Evolutionary conservation across 2,888 invertebrate species (phyloP), one percentile per base, ranked within the genome.

Genomic region (Acronicta psi): DNA sequence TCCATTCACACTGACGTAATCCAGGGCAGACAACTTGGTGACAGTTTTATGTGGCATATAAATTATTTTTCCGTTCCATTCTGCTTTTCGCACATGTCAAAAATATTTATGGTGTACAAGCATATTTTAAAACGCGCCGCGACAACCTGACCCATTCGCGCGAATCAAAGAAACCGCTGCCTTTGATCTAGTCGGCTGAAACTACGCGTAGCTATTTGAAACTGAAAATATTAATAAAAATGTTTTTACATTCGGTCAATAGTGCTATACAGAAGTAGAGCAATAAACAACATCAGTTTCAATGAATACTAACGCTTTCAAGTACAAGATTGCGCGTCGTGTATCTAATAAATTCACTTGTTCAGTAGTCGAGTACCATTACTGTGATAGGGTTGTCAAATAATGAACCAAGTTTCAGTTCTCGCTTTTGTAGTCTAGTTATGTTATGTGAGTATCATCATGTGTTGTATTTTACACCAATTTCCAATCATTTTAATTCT

Each of bases 121-220:
- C 74, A 79, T 80, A 84, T 85, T 84, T 85, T 79, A 82, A 80
- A 81, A 80, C 82, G 81, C 83, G n/a, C 79, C 77, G 81, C 82
- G 88, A 84, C 86, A 88, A 83, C 82, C 85, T 85, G 80, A 83
- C 75, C 79, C 84, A 78, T 83, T 81, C 77, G 69, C 57, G 65
- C 74, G 86, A 86, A 87, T 93, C 91, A 93, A 92, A 92, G 88
- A 59, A 73, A 75, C 81, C 87, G 85, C 73, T 74, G 69, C 75
- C 88, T 91, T 92, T 92, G 89, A 92, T 87, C 85, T 88, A 79
- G 80, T 83, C 86, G 86, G 71, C 81, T 81, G 79, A 85, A 84
- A 81, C 75, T 77, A 77, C 57, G 54, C 56, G 55, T 47, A 72
- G 59, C 70, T 81, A 82, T 80, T 73, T 62, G 62, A 63, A 58